A percentile compares a stretch with the other conserved stretches of the same genome.
phyloP scores from a whole-genome alignment of 2,888 invertebrate species.

The Prosapia bicincta region DNA sequence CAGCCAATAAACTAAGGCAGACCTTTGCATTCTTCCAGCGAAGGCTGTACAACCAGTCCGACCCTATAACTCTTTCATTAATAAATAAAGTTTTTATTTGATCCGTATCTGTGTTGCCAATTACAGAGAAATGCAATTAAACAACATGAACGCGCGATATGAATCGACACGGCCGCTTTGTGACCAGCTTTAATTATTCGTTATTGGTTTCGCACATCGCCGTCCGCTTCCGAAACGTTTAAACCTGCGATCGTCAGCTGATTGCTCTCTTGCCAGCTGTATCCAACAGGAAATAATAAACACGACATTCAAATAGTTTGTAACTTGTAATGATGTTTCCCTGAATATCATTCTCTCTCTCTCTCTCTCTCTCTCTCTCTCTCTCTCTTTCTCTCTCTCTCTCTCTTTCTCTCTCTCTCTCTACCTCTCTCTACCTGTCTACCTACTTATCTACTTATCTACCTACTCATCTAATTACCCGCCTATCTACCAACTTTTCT shows the following conservation, averaged over 20 bases:
- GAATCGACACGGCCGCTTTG: background rate
- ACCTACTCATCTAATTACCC: no score
- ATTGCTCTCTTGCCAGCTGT: background rate
- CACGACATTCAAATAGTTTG: background rate
- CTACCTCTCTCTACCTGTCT: no score
- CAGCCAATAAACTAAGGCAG: no score
- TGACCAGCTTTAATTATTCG: background rate
- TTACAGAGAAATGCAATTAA: background rate
- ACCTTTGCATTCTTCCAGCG: background rate
- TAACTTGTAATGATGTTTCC: no score
- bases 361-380: no score
- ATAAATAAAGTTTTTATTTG: background rate
- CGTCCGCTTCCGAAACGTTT: background rate
- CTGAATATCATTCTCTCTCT: no score
- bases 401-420: no score
- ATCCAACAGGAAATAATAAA: background rate
- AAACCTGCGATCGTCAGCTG: background rate
- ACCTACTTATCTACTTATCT: no score
- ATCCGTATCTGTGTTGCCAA: background rate
- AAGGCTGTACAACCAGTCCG: background rate
- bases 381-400: no score
- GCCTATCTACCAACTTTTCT: no score
- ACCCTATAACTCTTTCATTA: background rate
- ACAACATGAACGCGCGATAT: background rate
- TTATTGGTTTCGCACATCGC: background rate